These are phyloP conservation scores for Rhodinocichla rosea DNA, from an alignment of 2,113 vertebrate genomes.

Conservation along the genomic window DNA sequence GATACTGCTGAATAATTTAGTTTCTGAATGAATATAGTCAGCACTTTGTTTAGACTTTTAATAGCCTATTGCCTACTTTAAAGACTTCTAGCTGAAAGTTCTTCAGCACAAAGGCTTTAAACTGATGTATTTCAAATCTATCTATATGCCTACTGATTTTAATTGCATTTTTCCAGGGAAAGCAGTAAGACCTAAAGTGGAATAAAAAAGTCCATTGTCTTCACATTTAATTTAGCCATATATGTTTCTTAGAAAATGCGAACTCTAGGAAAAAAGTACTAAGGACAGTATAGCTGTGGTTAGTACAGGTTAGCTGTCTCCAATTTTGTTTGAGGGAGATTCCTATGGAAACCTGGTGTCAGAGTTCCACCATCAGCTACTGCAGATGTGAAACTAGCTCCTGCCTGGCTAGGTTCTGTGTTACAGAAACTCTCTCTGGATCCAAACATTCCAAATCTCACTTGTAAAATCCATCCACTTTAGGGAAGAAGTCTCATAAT, in stretches of 20 bases:
- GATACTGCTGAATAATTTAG: conserved; percentile 48
- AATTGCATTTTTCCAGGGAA: not conserved
- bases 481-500: not conserved
- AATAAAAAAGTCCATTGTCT: not conserved
- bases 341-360: not conserved
- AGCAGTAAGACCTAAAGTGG: not conserved
- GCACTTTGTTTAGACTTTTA: conserved; percentile 40
- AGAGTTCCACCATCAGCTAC: not conserved
- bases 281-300: not conserved
- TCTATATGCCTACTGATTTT: not conserved
- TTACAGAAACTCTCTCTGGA: not conserved
- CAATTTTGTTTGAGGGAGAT: not conserved
- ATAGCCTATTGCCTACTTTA: conserved; percentile 5
- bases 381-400: not conserved
- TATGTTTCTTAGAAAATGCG: not conserved
- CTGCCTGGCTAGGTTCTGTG: not conserved
- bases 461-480: not conserved
- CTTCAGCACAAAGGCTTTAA: conserved; percentile 15
- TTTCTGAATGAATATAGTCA: conserved; percentile 29
- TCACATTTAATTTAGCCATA: not conserved
- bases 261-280: not conserved
- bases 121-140: not conserved
- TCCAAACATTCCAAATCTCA: not conserved
- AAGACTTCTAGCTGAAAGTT: not conserved
- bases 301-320: not conserved